Evolutionary conservation across 2,113 vertebrate genomes (phyloP).

Genomic region (Oceanodroma tethys): DNA sequence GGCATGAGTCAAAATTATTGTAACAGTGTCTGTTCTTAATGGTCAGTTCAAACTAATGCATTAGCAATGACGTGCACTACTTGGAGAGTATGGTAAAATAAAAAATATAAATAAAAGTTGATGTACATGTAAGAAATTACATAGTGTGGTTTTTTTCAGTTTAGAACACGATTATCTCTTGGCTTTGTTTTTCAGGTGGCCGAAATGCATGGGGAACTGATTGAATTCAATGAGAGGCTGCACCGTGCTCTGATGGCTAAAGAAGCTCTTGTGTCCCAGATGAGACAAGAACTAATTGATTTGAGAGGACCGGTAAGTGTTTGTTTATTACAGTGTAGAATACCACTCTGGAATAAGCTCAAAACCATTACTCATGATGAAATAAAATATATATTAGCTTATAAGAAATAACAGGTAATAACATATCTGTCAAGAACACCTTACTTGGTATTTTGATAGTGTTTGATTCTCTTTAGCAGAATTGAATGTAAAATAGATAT

Average conservation of each 20-base stretch:
- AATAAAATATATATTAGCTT: background rate
- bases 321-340: background rate
- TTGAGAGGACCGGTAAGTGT: slow-evolving; percentile 90
- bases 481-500: background rate
- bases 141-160: background rate
- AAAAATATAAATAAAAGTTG: background rate
- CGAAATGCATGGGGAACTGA: slow-evolving; percentile 98
- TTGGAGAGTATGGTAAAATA: background rate
- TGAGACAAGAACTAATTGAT: slow-evolving; percentile 97
- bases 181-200: slow-evolving; percentile 84
- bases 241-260: slow-evolving; percentile 94
- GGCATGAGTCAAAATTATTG: background rate
- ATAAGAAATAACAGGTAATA: background rate
- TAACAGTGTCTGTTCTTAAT: background rate
- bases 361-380: background rate
- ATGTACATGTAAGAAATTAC: background rate
- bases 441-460: background rate
- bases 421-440: background rate
- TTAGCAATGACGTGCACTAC: background rate
- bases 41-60: background rate
- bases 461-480: background rate
- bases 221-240: slow-evolving; percentile 96
- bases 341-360: background rate
- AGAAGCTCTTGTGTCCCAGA: slow-evolving; percentile 93
- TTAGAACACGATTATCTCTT: background rate